A percentile compares a stretch with the other conserved stretches of the same genome.
These are phyloP conservation scores for Germaria angustata DNA, from an alignment of 2,888 invertebrate genomes.

Conservation along the genomic window DNA sequence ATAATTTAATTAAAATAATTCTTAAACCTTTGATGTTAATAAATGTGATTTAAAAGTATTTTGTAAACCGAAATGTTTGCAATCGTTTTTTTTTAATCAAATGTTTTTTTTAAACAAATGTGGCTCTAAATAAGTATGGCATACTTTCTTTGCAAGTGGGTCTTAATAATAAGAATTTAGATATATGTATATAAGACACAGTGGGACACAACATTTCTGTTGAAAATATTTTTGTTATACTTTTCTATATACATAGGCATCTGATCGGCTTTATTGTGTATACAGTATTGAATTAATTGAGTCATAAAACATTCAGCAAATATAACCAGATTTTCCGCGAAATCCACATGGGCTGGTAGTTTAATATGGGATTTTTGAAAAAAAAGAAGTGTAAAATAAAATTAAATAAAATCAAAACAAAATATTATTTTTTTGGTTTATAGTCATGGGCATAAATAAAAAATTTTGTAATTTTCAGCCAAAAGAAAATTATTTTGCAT, in stretches of 20 bases:
- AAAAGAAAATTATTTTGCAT: background rate
- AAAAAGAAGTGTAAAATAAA: too few species aligned
- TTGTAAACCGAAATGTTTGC: too few species aligned
- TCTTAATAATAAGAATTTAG: too few species aligned
- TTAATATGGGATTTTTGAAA: slow-evolving; percentile 28
- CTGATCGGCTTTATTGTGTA: background rate
- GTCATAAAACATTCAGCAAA: slow-evolving; percentile 67
- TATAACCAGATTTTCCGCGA: slow-evolving; percentile 66
- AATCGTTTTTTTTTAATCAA: background rate
- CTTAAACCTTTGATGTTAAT: too few species aligned
- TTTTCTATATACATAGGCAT: background rate
- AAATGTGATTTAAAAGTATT: too few species aligned
- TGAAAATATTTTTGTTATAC: background rate
- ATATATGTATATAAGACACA: too few species aligned
- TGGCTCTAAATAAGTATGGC: too few species aligned
- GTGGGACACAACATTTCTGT: background rate
- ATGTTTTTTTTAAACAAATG: background rate
- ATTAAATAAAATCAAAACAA: slow-evolving; percentile 47
- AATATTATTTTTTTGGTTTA: slow-evolving; percentile 48
- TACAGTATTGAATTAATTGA: slow-evolving; percentile 59
- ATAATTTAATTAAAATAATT: too few species aligned
- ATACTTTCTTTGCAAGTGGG: too few species aligned
- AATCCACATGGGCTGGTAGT: slow-evolving; percentile 48
- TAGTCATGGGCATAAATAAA: slow-evolving; percentile 26
- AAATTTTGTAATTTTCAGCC: background rate